Base-by-base conservation (phyloP, 2,113 vertebrate species). In the Labeo rohita region DNA sequence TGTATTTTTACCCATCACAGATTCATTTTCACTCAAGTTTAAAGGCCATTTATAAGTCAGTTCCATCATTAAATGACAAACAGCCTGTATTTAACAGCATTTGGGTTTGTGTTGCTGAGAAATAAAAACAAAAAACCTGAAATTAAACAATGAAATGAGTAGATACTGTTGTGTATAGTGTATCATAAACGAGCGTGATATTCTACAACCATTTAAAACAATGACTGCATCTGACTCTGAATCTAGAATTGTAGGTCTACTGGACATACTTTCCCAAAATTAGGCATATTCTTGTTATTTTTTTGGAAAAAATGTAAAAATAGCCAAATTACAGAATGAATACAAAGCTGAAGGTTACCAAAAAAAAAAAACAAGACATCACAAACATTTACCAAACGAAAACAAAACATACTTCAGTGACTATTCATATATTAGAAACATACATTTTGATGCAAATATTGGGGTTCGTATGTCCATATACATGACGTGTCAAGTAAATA, bases 141-240 rank as follows among this genome's bases (percentile, higher is more conserved):
- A 49, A n/a, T 39, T 61, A 23, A 43, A 73, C 6, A 63, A 59
- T 54, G 49, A 56, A 73, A 54, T 10, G 3, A 43, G 34, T 45
- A 43, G 28, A 82, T 52, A 70, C 80, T 39, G 47, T 49, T 70
- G 65, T 82, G 75, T 54, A 61, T 45, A 73, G 84, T 87, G 80
- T 92, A 92, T 75, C 84, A 59, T 74, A 91, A 79, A 87, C 83
- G 73, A 89, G 89, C 84, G 78, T 81, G 74, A 87, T 83, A 90
- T 90, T 92, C 94, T 90, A 95, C 94, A 95, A 95, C 94, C 95
- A 95, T 95, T 95, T 95, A 95, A 95, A 95, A 95, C 94, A 95
- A 95, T 95, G 94, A 95, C 95, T 95, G 95, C 90, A 93, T 92
- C 90, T 91, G 90, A 87, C 45, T 68, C 39, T 23, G 80, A 50